Conservation (phyloP, 2,113 vertebrate species). For the Tetraodon nigroviridis region DNA sequence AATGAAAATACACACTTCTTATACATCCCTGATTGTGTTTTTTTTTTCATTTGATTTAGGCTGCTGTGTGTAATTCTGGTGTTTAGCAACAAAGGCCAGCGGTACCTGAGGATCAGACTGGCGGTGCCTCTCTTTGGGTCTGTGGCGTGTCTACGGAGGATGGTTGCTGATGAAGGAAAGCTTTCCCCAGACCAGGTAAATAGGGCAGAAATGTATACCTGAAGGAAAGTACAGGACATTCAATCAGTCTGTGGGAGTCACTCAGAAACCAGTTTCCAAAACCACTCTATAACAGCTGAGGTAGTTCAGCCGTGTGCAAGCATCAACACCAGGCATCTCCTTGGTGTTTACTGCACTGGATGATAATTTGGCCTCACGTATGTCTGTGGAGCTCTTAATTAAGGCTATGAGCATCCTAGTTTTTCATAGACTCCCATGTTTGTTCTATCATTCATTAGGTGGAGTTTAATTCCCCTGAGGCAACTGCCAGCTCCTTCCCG, state of each 20-base stretch:
- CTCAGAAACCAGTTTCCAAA: no score
- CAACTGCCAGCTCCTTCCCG: no score
- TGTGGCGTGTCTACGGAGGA: conserved; percentile 80
- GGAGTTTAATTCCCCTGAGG: no score
- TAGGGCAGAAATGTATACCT: not conserved
- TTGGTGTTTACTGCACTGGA: no score
- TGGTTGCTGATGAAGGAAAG: conserved; percentile 85
- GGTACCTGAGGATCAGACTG: conserved; percentile 83
- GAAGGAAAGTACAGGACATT: not conserved
- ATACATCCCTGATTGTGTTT: conserved; percentile 16
- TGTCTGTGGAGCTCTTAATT: no score
- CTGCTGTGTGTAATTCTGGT: conserved; percentile 85
- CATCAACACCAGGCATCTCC: no score
- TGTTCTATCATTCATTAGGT: no score
- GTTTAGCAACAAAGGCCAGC: conserved; percentile 83
- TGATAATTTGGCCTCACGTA: no score
- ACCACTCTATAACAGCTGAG: no score
- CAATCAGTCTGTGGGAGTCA: not conserved
- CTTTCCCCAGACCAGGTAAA: conserved; percentile 84
- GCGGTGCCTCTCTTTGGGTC: conserved; percentile 84
- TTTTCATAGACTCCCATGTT: no score
- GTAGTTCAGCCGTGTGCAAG: no score
- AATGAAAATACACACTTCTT: conserved; percentile 2
- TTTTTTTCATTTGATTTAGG: conserved; percentile 61
- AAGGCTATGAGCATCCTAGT: no score